Conservation (phyloP, 2,888 invertebrate genomes). For the Pseudeuparius sepicola region DNA sequence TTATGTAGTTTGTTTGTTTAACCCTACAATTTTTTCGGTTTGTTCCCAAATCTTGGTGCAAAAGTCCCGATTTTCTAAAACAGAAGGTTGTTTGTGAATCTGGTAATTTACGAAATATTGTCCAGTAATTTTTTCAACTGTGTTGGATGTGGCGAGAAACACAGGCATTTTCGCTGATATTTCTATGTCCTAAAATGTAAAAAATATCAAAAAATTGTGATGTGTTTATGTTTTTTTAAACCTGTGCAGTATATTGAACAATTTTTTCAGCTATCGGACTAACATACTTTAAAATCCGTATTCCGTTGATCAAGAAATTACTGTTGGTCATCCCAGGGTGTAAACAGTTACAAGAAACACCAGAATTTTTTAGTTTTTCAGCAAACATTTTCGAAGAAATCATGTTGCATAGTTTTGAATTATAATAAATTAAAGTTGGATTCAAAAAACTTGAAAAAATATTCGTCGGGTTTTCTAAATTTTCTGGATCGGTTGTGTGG, state of each 20-base stretch:
- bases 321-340: constrained; percentile 27
- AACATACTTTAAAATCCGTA: constrained; percentile 11
- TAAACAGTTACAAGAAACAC: constrained; percentile 23
- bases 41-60: constrained; percentile 22
- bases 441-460: background rate
- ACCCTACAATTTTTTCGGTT: constrained; percentile 19
- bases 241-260: constrained; percentile 19
- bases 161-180: constrained; percentile 19
- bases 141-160: constrained; percentile 23
- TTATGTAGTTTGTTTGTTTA: too few species aligned
- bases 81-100: constrained; percentile 18
- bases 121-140: constrained; percentile 19
- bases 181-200: constrained; percentile 16
- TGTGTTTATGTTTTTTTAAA: constrained; percentile 4
- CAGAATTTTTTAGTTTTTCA: constrained; percentile 15
- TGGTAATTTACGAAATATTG: constrained; percentile 25
- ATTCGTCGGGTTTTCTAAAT: background rate
- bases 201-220: background rate
- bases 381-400: constrained; percentile 23
- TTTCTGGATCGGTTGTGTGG: constrained; percentile 8
- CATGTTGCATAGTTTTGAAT: constrained; percentile 27
- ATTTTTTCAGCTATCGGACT: constrained; percentile 10
- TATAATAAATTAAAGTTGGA: constrained; percentile 24
- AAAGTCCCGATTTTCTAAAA: constrained; percentile 20
- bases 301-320: constrained; percentile 19